Evolutionary conservation across 2,888 invertebrate genomes (phyloP).

Genomic region (Acanthopleura granulata): DNA sequence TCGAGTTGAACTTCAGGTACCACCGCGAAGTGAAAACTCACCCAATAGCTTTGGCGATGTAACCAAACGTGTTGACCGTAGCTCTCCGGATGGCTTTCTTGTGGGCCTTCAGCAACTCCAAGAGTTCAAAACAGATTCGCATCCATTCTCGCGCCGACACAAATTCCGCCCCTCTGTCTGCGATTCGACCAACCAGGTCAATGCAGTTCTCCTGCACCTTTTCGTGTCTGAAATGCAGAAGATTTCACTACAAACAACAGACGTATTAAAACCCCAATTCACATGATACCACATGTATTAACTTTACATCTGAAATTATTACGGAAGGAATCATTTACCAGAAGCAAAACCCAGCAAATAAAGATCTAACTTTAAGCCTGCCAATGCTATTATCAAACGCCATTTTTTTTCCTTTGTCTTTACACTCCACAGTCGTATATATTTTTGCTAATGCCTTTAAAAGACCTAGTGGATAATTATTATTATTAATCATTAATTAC

Average conservation of each 20-base stretch:
- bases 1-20: too few relatives aligned
- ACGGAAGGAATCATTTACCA: too few relatives aligned
- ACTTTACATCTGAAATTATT: too few relatives aligned
- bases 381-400: too few relatives aligned
- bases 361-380: too few relatives aligned
- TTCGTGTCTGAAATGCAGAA: slow-evolving; percentile 71
- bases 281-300: too few relatives aligned
- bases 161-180: slow-evolving; percentile 98
- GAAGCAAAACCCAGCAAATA: too few relatives aligned
- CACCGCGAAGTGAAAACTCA: slow-evolving; percentile 65
- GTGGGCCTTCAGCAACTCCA: slow-evolving; percentile 97
- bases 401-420: too few relatives aligned
- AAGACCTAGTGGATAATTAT: too few relatives aligned
- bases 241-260: not conserved
- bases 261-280: not conserved
- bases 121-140: slow-evolving; percentile 98
- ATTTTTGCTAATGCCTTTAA: too few relatives aligned
- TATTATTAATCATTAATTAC: too few relatives aligned
- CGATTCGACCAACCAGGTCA: slow-evolving; percentile 98
- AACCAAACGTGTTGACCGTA: slow-evolving; percentile 99
- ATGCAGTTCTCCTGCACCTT: slow-evolving; percentile 99
- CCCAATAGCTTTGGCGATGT: slow-evolving; percentile 99
- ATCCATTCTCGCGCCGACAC: slow-evolving; percentile 99
- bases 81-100: slow-evolving; percentile 99
- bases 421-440: too few relatives aligned